Base-by-base conservation (phyloP, 2,113 vertebrate genomes). In the Neomonachus schauinslandi region DNA sequence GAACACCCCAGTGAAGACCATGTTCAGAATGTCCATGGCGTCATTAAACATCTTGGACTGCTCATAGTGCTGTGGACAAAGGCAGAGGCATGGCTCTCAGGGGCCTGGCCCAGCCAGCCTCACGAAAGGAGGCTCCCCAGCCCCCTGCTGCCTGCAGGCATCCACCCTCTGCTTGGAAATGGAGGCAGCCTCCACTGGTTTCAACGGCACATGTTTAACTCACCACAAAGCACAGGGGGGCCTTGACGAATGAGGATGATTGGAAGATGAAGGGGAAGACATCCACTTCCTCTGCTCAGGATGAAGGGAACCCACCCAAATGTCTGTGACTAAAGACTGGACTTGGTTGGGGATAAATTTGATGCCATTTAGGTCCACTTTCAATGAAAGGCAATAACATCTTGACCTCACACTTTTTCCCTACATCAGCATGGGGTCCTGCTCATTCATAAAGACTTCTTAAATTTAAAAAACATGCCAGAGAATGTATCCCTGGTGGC, bases 1-100 rank as follows among this genome's bases (percentile, higher is more conserved):
- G 98, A 99, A 99, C 63, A 99, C 99, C 94, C 99, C 98, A 0
- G 99, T 99, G 99, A 99, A 99, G 99, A 99, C 99, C 99, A 99
- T 99, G 95, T 99, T 99, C 98, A 99, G 99, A 92, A 99, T 99
- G 98, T 99, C 99, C 99, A 99, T 99, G 4, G 99, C 99, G 21
- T 99, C 99, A 98, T 99, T 99, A 97, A 99, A 99, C 89, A 99
- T 98, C 36, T 99, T 99, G 42, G 99, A 99, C 98, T 99, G 99
- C 97, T 99, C 99, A 0, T 99, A 99, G 98, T 99, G 99, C 99
- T 99, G 98, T 55, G 94, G 97, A 95, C 4, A 55, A 89, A 98
- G 97, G 96, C 39, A 97, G 10, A 96, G 7, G 92, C 10, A 63
- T 1, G 3, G 5, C 31, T 97, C 91, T 97, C 65, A 96, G 95